Conservation (phyloP, 2,888 invertebrate species). For the Caprella mutica region DNA sequence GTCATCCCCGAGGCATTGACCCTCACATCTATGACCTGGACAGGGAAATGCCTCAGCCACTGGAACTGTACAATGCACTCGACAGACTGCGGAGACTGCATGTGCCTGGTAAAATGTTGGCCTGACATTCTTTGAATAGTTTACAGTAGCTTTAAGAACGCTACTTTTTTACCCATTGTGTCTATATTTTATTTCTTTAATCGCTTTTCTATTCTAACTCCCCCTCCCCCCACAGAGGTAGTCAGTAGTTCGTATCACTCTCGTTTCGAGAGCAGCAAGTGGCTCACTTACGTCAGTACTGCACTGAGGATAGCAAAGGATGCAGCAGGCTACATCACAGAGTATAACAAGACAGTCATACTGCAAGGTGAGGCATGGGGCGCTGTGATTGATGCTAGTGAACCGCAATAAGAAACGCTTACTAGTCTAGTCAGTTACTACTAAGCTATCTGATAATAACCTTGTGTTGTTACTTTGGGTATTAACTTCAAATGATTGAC, state of each 20-base stretch:
- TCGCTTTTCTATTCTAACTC: too few species aligned
- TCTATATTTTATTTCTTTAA: too few species aligned
- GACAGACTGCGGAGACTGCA: conserved; percentile 62
- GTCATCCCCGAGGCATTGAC: conserved; percentile 51
- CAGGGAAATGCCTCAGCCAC: conserved; percentile 51
- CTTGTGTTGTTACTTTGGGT: too few species aligned
- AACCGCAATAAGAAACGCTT: too few species aligned
- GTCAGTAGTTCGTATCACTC: conserved; percentile 48
- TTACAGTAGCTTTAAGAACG: not conserved
- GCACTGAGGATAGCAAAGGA: conserved; percentile 63
- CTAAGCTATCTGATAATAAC: too few species aligned
- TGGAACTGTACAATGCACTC: conserved; percentile 54
- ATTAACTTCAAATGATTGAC: too few species aligned
- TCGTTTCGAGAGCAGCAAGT: conserved; percentile 65
- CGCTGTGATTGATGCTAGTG: not conserved
- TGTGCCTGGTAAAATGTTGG: conserved; percentile 52
- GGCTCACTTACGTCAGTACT: conserved; percentile 68
- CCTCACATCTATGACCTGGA: conserved; percentile 57
- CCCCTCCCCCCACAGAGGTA: too few species aligned
- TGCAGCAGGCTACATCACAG: conserved; percentile 52
- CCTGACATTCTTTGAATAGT: not conserved
- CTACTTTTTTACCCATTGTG: not conserved
- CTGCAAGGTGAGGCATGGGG: conserved; percentile 58
- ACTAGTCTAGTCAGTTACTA: too few species aligned
- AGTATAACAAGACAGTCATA: conserved; percentile 58